Evolutionary conservation across 2,797 vertebrate genomes (phyloP).

Genomic region (Rallus crepitans): DNA sequence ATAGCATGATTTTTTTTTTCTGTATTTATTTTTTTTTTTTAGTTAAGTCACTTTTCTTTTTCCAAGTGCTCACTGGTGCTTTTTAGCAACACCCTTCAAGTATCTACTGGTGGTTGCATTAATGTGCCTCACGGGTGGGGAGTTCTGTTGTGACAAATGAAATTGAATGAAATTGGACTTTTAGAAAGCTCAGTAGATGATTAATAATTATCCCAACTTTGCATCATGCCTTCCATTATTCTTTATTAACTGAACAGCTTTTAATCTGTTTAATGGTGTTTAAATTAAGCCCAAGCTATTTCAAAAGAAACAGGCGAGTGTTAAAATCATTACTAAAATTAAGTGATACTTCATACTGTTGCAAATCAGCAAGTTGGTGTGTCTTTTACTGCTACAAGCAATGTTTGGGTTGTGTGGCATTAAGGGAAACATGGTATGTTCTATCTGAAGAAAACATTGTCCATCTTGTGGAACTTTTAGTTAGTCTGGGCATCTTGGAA

Average conservation of each 20-base stretch:
- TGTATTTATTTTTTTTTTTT: constrained; percentile 4
- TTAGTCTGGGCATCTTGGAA: background rate
- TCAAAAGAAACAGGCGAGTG: background rate
- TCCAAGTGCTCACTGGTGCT: background rate
- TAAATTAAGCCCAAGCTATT: background rate
- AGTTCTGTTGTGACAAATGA: constrained; percentile 13
- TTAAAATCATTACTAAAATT: background rate
- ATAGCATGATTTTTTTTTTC: constrained; percentile 31
- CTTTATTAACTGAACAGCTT: constrained; percentile 34
- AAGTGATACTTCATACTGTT: background rate
- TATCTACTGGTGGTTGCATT: background rate
- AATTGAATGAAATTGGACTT: constrained; percentile 23
- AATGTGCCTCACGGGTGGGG: background rate
- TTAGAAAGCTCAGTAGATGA: background rate
- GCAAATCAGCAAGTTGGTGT: background rate
- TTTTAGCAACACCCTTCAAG: constrained; percentile 37
- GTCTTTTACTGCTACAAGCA: background rate
- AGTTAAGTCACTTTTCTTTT: background rate
- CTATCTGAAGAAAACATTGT: background rate
- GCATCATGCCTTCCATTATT: background rate
- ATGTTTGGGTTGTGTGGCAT: background rate
- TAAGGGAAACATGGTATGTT: background rate
- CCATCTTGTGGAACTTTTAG: background rate
- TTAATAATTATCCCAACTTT: background rate
- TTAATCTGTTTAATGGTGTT: background rate